phyloP scores from a whole-genome alignment of 2,888 invertebrate species.

The Athetis lepigone region DNA sequence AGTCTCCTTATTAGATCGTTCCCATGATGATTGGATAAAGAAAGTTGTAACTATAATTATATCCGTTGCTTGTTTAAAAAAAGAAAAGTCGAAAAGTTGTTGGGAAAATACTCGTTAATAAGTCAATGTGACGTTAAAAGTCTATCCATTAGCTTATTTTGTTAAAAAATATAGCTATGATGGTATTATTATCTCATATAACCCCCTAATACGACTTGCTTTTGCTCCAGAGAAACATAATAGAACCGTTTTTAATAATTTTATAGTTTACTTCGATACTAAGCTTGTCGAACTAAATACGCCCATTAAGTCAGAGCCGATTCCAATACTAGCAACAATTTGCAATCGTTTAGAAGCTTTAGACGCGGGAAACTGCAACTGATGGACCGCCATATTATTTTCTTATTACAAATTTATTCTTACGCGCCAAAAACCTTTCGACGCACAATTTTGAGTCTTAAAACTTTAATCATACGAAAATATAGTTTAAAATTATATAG shows the following conservation, averaged over 20 bases:
- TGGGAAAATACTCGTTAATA: background rate
- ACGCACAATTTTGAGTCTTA: slow-evolving; percentile 24
- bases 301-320: slow-evolving; percentile 37
- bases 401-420: slow-evolving; percentile 47
- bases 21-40: slow-evolving; percentile 35
- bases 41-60: slow-evolving; percentile 1
- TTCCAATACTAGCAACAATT: slow-evolving; percentile 63
- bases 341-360: slow-evolving; percentile 72
- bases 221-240: background rate
- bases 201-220: background rate
- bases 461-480: background rate
- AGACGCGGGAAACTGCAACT: slow-evolving; percentile 67
- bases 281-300: slow-evolving; percentile 34
- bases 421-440: slow-evolving; percentile 4
- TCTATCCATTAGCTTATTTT: background rate
- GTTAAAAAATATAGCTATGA: slow-evolving; percentile 2
- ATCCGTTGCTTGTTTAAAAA: background rate
- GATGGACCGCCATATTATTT: slow-evolving; percentile 62
- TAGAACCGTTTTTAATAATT: slow-evolving; percentile 5
- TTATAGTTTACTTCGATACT: slow-evolving; percentile 20
- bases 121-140: background rate
- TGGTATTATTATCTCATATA: slow-evolving; percentile 9
- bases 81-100: background rate
- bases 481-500: slow-evolving; percentile 6
- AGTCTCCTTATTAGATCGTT: slow-evolving; percentile 21